Percentiles rank a stretch among this genome's conserved stretches.
Evolutionary conservation across 92 coral and sea anemone genomes (phyloP).

Genomic region (Zoanthus solanderi): DNA sequence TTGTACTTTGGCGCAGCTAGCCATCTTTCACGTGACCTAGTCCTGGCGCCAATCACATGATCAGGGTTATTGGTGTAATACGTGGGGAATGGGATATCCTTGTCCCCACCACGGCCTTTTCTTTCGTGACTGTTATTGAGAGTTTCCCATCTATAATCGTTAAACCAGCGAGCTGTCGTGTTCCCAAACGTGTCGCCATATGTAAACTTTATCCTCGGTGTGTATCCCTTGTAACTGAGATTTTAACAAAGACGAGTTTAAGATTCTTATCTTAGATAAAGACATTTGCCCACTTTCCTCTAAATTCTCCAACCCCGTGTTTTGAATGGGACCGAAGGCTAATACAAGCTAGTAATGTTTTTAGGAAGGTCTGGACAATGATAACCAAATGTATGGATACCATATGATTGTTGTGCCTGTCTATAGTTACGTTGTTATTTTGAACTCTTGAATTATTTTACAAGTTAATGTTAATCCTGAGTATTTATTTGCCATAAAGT

Average conservation of each 20-base stretch:
- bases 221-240: slow-evolving; percentile 87
- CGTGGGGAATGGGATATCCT: slow-evolving; percentile 91
- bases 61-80: slow-evolving; percentile 94
- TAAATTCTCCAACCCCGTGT: too few species aligned
- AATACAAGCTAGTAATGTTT: too few species aligned
- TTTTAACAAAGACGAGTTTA: neutral
- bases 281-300: neutral
- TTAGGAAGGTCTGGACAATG: too few species aligned
- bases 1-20: slow-evolving; percentile 84
- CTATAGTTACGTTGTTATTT: too few species aligned
- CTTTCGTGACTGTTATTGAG: slow-evolving; percentile 88
- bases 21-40: slow-evolving; percentile 97
- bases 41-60: slow-evolving; percentile 94
- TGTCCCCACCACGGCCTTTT: slow-evolving; percentile 95
- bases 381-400: too few species aligned
- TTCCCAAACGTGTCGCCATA: slow-evolving; percentile 94
- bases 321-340: too few species aligned
- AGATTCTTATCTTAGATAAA: too few species aligned
- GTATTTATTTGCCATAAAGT: too few species aligned
- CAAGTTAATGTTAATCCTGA: too few species aligned
- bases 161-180: slow-evolving; percentile 87
- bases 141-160: slow-evolving; percentile 79
- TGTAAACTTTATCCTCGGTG: slow-evolving; percentile 78
- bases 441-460: too few species aligned
- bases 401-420: too few species aligned